Conservation (phyloP, 1,140 invertebrate genomes). For the Pseudomyrmex sp. region DNA sequence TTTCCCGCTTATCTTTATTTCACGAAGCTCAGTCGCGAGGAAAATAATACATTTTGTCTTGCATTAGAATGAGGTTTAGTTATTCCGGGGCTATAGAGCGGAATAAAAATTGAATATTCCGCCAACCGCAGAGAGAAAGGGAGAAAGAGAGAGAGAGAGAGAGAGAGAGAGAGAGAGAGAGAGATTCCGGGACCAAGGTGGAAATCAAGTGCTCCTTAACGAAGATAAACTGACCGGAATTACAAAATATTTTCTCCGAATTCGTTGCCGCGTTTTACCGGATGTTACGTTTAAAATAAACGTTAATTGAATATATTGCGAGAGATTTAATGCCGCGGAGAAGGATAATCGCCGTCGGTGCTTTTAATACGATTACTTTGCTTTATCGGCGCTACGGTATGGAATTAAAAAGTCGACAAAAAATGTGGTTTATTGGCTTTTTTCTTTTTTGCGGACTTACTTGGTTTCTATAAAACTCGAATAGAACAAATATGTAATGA, state of each 20-base stretch:
- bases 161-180: too few relatives aligned
- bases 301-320: neutral
- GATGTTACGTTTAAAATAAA: neutral
- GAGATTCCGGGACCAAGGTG: too few relatives aligned
- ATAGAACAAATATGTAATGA: neutral
- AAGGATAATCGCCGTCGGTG: neutral
- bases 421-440: conserved; percentile 1
- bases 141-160: too few relatives aligned
- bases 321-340: neutral
- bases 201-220: neutral
- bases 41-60: conserved; percentile 38
- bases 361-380: conserved; percentile 38
- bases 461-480: neutral
- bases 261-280: neutral
- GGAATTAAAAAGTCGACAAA: conserved; percentile 14
- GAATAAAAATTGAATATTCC: conserved; percentile 1
- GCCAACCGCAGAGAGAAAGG: too few relatives aligned
- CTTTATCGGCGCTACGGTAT: neutral
- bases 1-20: conserved; percentile 34
- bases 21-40: neutral
- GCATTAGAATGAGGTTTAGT: conserved; percentile 6
- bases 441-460: neutral
- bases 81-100: neutral
- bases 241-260: neutral
- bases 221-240: neutral